A percentile compares a stretch with the other conserved stretches of the same genome.
Conservation (phyloP, 2,888 invertebrate species). For the Agelastica alni region DNA sequence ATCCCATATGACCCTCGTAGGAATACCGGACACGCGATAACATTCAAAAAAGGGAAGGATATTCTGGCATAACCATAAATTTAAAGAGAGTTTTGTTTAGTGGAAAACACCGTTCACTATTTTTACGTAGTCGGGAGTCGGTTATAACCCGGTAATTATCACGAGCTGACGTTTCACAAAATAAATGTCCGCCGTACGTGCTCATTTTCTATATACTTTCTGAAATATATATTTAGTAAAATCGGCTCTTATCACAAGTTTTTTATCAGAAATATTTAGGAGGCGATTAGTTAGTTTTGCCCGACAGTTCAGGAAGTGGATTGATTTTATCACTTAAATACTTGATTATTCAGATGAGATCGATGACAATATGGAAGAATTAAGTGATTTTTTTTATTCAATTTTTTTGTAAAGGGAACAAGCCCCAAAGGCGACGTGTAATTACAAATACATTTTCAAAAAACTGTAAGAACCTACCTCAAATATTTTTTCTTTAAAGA, state of each 20-base stretch:
- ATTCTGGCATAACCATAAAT: constrained; percentile 31
- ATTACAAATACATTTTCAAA: no score
- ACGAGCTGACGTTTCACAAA: constrained; percentile 31
- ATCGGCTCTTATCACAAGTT: constrained; percentile 13
- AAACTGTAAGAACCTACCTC: no score
- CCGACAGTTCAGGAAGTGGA: background rate
- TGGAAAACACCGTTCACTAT: constrained; percentile 24
- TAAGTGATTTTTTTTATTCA: no score
- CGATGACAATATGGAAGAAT: no score
- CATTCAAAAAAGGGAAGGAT: constrained; percentile 30
- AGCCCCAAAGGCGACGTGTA: no score
- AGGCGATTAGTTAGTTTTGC: constrained; percentile 1
- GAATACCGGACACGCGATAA: constrained; percentile 31
- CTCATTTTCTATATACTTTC: constrained; percentile 31
- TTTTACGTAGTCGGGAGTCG: constrained; percentile 25
- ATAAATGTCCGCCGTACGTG: constrained; percentile 33
- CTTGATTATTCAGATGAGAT: background rate
- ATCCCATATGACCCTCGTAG: constrained; percentile 6
- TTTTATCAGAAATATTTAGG: constrained; percentile 14
- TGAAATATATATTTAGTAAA: constrained; percentile 25
- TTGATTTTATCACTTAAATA: background rate
- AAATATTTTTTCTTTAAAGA: no score
- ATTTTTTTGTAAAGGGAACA: no score
- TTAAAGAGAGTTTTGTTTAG: constrained; percentile 26
- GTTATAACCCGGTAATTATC: constrained; percentile 33